Evolutionary conservation across 2,113 vertebrate genomes (phyloP).

Genomic region (Cyanoramphus novaezelandiae): DNA sequence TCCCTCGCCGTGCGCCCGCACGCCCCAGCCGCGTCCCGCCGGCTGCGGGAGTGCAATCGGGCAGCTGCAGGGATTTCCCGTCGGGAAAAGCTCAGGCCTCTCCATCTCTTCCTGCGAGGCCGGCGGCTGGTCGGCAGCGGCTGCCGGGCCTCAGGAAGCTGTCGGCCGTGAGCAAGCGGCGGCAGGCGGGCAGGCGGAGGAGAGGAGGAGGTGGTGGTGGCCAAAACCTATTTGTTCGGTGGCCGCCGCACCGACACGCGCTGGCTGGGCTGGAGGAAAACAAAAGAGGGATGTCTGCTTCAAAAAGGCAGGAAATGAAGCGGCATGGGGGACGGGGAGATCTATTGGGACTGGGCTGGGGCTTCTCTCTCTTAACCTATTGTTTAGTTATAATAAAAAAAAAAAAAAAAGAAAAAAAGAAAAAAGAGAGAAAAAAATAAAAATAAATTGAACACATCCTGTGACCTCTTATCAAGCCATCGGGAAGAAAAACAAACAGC

Average conservation of each 20-base stretch:
- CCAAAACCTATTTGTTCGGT: conserved; percentile 68
- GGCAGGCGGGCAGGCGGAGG: conserved; percentile 63
- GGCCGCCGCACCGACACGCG: conserved; percentile 74
- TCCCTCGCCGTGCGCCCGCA: conserved; percentile 75
- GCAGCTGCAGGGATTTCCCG: conserved; percentile 75
- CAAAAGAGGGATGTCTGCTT: conserved; percentile 84
- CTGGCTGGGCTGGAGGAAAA: conserved; percentile 59
- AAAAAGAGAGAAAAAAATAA: background rate
- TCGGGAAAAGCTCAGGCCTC: conserved; percentile 36
- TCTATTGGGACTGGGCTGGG: conserved; percentile 78
- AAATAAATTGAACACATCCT: conserved; percentile 82
- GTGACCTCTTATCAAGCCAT: conserved; percentile 83
- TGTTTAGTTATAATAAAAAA: conserved; percentile 77
- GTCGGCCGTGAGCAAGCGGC: background rate
- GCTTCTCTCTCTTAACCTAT: conserved; percentile 79
- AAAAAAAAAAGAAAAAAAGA: conserved; percentile 69
- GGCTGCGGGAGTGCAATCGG: conserved; percentile 53
- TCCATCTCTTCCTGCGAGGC: conserved; percentile 78
- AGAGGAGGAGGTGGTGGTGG: conserved; percentile 71
- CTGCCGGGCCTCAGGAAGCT: conserved; percentile 65
- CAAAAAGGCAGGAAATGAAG: conserved; percentile 75
- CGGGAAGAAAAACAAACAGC: conserved; percentile 62
- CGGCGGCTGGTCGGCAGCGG: conserved; percentile 70
- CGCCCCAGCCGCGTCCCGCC: background rate
- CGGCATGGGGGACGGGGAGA: conserved; percentile 59